Conservation (phyloP, 2,113 vertebrate species). For the Grus americana region DNA sequence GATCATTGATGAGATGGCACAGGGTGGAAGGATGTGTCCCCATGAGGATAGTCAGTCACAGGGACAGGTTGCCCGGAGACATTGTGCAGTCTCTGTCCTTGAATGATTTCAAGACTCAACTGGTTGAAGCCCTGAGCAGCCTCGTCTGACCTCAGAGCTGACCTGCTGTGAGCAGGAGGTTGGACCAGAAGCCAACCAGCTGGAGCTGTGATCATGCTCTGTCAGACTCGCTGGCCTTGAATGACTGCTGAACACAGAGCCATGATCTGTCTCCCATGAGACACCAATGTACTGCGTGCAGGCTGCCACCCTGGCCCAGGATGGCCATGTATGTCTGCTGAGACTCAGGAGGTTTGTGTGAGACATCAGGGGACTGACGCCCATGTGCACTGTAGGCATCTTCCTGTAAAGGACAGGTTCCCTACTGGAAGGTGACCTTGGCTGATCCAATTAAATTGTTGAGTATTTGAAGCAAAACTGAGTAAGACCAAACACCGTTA, state of each 20-base stretch:
- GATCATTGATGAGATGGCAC: background rate
- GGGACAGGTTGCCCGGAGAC: background rate
- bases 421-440: background rate
- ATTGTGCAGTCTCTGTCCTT: background rate
- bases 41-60: background rate
- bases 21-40: background rate
- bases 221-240: background rate
- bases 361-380: background rate
- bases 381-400: background rate
- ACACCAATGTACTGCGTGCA: background rate
- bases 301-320: background rate
- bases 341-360: background rate
- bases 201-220: background rate
- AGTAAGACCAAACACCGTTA: background rate
- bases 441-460: background rate
- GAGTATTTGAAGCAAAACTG: background rate
- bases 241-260: background rate
- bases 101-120: background rate
- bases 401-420: background rate
- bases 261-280: background rate
- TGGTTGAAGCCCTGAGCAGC: background rate
- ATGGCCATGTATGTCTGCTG: background rate
- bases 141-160: background rate
- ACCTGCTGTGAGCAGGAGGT: background rate
- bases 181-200: background rate